Percentiles rank a stretch among this genome's conserved stretches.
Conservation (phyloP, 2,797 vertebrate species). For the Pangasius sanitwongsei region DNA sequence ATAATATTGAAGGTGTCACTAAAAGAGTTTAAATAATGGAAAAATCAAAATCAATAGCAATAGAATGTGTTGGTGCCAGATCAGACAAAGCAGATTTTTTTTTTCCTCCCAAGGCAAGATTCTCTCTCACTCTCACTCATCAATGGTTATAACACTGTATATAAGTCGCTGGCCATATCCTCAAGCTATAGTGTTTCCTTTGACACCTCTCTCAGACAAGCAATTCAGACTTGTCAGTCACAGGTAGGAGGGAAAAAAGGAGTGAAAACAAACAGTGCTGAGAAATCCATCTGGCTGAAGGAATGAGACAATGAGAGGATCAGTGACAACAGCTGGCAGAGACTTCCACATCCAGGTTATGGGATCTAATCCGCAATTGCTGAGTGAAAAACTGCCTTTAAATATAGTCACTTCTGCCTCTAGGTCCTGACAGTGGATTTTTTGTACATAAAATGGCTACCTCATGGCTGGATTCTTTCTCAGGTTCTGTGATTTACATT, state of each 20-base stretch:
- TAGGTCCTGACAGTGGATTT: slow-evolving; percentile 15
- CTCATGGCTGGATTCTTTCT: neutral
- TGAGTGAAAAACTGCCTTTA: slow-evolving; percentile 24
- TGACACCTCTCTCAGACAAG: slow-evolving; percentile 48
- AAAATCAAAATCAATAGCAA: slow-evolving; percentile 6
- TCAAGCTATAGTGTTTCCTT: slow-evolving; percentile 30
- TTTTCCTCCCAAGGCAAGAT: neutral
- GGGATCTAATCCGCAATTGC: slow-evolving; percentile 30
- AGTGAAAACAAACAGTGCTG: slow-evolving; percentile 38
- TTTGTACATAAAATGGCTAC: slow-evolving; percentile 4
- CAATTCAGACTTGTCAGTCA: slow-evolving; percentile 45
- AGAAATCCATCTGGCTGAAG: slow-evolving; percentile 37
- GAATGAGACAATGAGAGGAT: slow-evolving; percentile 43
- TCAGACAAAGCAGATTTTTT: neutral
- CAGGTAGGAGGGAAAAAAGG: slow-evolving; percentile 6
- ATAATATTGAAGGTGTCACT: neutral
- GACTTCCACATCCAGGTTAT: slow-evolving; percentile 13
- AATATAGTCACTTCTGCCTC: slow-evolving; percentile 23
- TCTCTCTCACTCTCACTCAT: slow-evolving; percentile 23
- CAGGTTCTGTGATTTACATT: slow-evolving; percentile 2
- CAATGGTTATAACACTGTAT: slow-evolving; percentile 6
- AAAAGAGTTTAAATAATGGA: neutral
- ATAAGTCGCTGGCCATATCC: slow-evolving; percentile 25
- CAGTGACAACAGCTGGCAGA: slow-evolving; percentile 49
- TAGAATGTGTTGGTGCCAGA: neutral